Evolutionary conservation across 2,888 invertebrate species (phyloP), one percentile per base, ranked within the genome.

Genomic region (Pristionchus mayeri): DNA sequence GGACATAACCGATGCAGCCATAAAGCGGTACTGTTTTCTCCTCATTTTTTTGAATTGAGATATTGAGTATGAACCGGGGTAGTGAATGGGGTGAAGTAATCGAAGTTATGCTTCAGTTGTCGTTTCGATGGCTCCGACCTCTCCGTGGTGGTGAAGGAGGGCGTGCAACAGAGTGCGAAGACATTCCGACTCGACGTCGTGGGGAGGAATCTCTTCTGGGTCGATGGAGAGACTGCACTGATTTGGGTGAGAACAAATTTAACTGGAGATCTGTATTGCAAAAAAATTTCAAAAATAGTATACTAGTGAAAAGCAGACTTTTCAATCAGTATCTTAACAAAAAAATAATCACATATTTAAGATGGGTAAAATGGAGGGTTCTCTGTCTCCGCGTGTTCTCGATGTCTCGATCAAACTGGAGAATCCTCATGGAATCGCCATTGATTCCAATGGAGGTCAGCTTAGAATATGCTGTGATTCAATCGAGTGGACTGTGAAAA

Each of bases 141-240:
- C 24, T 37, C 54, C 16, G 37, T 84, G 37, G 84, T 84, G 0
- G 21, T 57, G 13, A 84, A 57, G 11, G 75, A 75, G 6, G 84
- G 84, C 13, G 34, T 84, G 16, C 57, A 37, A 16, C 75, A 50
- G 75, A 52, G 54, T 48, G 48, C 84, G 27, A 75, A 84, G 18
- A 84, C 84, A 18, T 75, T 84, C 37, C 71, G 84, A 27, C 52
- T 88, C 37, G 88, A 88, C 44, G 21, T 76, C 50, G 52, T 85
- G 37, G 88, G 89, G 16, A 84, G 83, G 78, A 88, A 88, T 67
- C 27, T 88, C 34, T 84, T 87, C 60, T 87, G 88, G 84, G 57
- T 89, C 27, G 88, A 88, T 79, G 80, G 88, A 13, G 84, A 54
- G 24, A 82, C 85, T 21, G 85, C 87, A 18, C 76, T 85, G 2